A percentile compares a stretch with the other conserved stretches of the same genome.
phyloP scores from a whole-genome alignment of 2,113 vertebrate genomes.

The Carassius carassius region DNA sequence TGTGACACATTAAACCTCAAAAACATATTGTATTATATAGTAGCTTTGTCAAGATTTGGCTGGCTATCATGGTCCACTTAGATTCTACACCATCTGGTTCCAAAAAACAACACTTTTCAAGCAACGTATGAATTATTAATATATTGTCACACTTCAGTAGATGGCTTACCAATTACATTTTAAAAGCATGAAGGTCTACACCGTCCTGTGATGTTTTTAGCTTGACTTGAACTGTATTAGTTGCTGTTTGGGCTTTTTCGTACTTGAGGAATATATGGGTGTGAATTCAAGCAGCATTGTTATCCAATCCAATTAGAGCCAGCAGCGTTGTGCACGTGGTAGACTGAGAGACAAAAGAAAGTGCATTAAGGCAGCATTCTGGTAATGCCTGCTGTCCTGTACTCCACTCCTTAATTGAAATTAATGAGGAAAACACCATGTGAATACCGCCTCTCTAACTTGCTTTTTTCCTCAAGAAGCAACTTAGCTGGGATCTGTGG shows the following conservation, averaged over 20 bases:
- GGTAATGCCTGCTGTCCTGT: slow-evolving; percentile 1
- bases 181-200: not conserved
- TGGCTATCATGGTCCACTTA: not conserved
- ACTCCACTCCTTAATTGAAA: not conserved
- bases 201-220: not conserved
- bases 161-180: not conserved
- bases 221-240: not conserved
- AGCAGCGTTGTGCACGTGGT: not conserved
- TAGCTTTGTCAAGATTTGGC: too few relatives aligned
- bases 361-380: not conserved
- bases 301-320: slow-evolving; percentile 43
- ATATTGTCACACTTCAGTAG: not conserved
- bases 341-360: slow-evolving; percentile 28
- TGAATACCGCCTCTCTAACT: not conserved
- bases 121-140: not conserved
- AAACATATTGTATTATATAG: too few relatives aligned
- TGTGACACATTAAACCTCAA: too few relatives aligned
- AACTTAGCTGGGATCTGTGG: slow-evolving; percentile 13
- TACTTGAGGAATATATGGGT: slow-evolving; percentile 37
- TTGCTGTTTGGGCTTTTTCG: not conserved
- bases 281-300: slow-evolving; percentile 21
- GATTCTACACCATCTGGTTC: not conserved
- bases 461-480: not conserved
- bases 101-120: not conserved
- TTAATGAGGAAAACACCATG: slow-evolving; percentile 10